A percentile compares a stretch with the other conserved stretches of the same genome.
Conservation (phyloP, 2,888 invertebrate species). For the Teinopalpus imperialis region DNA sequence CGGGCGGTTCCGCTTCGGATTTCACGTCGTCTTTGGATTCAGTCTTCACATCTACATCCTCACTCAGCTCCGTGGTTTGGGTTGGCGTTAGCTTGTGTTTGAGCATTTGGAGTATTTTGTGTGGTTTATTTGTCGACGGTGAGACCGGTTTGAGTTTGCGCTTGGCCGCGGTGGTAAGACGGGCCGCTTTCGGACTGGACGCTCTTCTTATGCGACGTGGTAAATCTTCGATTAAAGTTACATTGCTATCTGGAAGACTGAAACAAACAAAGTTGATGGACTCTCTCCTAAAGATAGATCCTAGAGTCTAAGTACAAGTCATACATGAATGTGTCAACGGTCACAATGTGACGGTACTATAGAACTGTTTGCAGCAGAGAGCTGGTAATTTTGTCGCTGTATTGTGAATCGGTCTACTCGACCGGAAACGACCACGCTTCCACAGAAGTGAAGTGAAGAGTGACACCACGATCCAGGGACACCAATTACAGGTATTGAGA, state of each 20-base stretch:
- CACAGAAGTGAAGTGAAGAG: too few species aligned
- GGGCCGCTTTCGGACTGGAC: slow-evolving; percentile 49
- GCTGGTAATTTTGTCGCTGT: too few species aligned
- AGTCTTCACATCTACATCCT: slow-evolving; percentile 36
- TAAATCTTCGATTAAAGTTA: slow-evolving; percentile 55
- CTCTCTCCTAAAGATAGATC: too few species aligned
- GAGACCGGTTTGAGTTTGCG: slow-evolving; percentile 56
- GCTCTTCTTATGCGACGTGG: slow-evolving; percentile 54
- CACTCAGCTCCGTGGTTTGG: slow-evolving; percentile 31
- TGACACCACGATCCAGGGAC: too few species aligned
- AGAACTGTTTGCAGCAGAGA: too few species aligned
- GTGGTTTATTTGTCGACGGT: slow-evolving; percentile 49
- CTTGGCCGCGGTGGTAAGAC: slow-evolving; percentile 53
- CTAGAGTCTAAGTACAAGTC: too few species aligned
- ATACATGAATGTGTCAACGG: too few species aligned
- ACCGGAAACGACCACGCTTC: too few species aligned
- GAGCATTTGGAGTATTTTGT: slow-evolving; percentile 63
- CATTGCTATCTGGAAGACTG: slow-evolving; percentile 59
- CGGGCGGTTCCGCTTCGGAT: slow-evolving; percentile 59
- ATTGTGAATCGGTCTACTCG: too few species aligned
- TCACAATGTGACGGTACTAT: too few species aligned
- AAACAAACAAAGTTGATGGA: too few species aligned
- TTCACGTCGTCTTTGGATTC: slow-evolving; percentile 38
- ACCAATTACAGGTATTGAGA: too few species aligned
- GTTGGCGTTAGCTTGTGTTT: slow-evolving; percentile 55